Base-by-base conservation (phyloP, 30 jellyfish, hydroid and myxozoan genomes). In the Haliclystus octoradiatus region DNA sequence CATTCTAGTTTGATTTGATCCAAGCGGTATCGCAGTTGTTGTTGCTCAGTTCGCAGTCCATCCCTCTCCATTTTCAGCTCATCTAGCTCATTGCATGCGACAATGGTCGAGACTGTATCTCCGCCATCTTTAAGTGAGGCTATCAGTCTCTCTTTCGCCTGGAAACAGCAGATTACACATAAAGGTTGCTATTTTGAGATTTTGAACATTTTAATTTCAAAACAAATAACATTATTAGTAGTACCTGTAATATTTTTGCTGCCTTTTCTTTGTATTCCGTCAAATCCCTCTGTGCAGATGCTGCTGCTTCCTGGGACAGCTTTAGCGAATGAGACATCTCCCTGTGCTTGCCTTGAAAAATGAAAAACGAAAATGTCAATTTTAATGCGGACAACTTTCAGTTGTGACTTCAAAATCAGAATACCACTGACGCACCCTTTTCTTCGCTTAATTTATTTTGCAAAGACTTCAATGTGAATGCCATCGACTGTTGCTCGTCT, bases 251-350 rank as follows among this genome's bases (percentile, higher is more conserved):
- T 29, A 89, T 89, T 28, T 95, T 79, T 2, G 98, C 84, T 7
- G 98, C 98, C 73, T 89, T 89, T 49, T 89, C 98, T 66, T 77
- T 89, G 79, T 89, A 89, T 28, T 89, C 98, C 27, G 76, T 77
- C 34, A 89, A 61, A 65, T 89, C 98, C 15, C 76, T 78, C 69
- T 77, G 95, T 0, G 95, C 88, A 2, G 86, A 25, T 15, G 69
- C 93, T 15, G 95, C 93, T 0, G 93, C 47, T 51, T 89, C 93
- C 46, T 34, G 19, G 19, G 57, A 40, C 57, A 19, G 14, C 14
- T 19, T 9, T 19, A 40, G 19, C 14, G 19, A 19, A 40, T 19
- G 57, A 9, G 57, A 40, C 9, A 19, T 5, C 57, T 40, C 57
- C 57, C 57, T 40, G 57, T 19, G 9, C n/a, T n/a, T n/a, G n/a